phyloP scores from a whole-genome alignment of 2,113 vertebrate genomes.

The Hypomesus transpacificus region DNA sequence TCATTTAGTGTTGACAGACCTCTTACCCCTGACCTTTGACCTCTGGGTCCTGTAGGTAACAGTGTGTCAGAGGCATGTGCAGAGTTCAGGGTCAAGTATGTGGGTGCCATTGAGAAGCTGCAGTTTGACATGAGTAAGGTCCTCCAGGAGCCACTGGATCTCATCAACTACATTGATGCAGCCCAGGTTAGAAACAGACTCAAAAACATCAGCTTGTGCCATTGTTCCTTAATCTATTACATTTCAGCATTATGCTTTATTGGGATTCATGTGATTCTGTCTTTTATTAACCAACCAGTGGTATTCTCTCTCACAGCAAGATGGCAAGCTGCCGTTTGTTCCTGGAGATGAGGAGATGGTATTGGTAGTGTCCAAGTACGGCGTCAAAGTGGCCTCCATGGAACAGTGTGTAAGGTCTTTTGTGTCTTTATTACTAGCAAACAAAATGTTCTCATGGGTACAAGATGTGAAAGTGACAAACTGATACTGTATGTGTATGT shows the following conservation, averaged over 20 bases:
- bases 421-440: not conserved
- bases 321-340: conserved; percentile 93
- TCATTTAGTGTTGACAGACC: not conserved
- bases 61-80: conserved; percentile 83
- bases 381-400: conserved; percentile 89
- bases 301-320: conserved; percentile 81
- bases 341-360: conserved; percentile 92
- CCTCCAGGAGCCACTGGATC: conserved; percentile 87
- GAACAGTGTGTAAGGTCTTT: conserved; percentile 89
- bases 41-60: conserved; percentile 68
- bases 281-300: not conserved
- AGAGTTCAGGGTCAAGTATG: conserved; percentile 93
- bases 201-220: not conserved
- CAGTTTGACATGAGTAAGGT: conserved; percentile 81
- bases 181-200: conserved; percentile 80
- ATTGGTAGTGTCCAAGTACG: conserved; percentile 92
- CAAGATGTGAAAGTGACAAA: not conserved
- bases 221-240: not conserved
- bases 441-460: not conserved
- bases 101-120: conserved; percentile 90
- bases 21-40: not conserved
- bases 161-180: conserved; percentile 95
- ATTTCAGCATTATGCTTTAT: not conserved
- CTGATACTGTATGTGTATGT: no score
- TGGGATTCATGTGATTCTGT: not conserved